These are phyloP conservation scores for Laupala kohalensis DNA, from an alignment of 1,140 invertebrate species.

Conservation along the genomic window DNA sequence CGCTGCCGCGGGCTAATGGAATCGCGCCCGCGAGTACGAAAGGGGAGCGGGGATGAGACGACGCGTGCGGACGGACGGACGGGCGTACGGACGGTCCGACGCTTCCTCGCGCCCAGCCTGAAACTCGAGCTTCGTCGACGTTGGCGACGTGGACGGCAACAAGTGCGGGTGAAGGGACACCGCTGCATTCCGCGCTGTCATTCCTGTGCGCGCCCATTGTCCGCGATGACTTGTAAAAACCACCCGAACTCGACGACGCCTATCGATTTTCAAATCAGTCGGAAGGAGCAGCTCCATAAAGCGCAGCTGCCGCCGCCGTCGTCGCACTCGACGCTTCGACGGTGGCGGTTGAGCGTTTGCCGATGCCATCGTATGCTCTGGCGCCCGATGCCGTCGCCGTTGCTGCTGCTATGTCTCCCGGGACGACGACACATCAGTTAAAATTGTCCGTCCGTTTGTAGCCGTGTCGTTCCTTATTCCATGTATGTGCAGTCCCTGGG, in stretches of 20 bases:
- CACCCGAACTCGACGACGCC: no score
- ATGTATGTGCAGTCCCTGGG: conserved; percentile 4
- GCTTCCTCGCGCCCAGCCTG: no score
- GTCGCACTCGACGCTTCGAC: no score
- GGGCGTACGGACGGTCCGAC: not conserved
- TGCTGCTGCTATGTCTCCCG: not conserved
- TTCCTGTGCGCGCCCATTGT: no score
- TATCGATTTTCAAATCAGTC: no score
- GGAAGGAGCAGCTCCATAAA: no score
- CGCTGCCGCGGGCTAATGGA: not conserved
- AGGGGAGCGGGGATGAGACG: not conserved
- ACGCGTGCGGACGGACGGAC: not conserved
- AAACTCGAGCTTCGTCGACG: not conserved
- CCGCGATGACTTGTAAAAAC: no score
- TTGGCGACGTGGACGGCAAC: not conserved
- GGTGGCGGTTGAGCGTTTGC: no score
- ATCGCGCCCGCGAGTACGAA: not conserved
- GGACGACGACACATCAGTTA: conserved; percentile 5
- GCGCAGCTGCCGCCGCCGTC: no score
- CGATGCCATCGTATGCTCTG: no score
- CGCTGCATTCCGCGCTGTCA: not conserved
- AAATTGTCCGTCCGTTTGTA: conserved; percentile 10
- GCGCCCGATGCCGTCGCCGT: no score
- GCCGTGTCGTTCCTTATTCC: not conserved
- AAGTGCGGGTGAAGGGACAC: not conserved